Conservation (phyloP, 2,888 invertebrate genomes). For the Craniophora ligustri region DNA sequence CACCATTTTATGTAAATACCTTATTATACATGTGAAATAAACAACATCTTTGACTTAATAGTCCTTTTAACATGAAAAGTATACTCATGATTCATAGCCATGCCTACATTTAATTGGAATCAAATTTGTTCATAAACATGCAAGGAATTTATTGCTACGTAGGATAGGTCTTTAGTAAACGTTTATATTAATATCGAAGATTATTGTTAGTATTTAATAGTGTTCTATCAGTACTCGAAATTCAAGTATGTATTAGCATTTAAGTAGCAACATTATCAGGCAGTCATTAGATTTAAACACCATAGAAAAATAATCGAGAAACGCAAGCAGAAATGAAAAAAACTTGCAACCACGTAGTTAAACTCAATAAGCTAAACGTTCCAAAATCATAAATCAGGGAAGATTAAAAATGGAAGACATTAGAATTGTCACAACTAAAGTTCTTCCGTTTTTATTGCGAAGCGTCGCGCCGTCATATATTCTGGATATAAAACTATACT, state of each 20-base stretch:
- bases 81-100: slow-evolving; percentile 30
- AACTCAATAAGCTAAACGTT: slow-evolving; percentile 42
- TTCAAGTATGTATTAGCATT: too few species aligned
- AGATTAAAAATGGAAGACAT: slow-evolving; percentile 52
- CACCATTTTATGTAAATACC: slow-evolving; percentile 54
- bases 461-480: slow-evolving; percentile 57
- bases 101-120: slow-evolving; percentile 36
- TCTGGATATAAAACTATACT: slow-evolving; percentile 40
- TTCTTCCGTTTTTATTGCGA: slow-evolving; percentile 61
- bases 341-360: background rate
- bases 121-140: slow-evolving; percentile 47
- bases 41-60: slow-evolving; percentile 40
- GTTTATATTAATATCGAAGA: too few species aligned
- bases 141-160: too few species aligned
- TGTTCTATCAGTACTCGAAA: too few species aligned
- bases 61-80: slow-evolving; percentile 12
- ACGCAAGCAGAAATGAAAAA: too few species aligned
- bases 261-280: too few species aligned
- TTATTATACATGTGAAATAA: slow-evolving; percentile 52
- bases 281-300: too few species aligned
- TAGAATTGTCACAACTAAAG: slow-evolving; percentile 46
- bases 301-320: too few species aligned
- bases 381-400: slow-evolving; percentile 46
- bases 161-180: background rate
- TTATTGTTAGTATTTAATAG: background rate